These are phyloP conservation scores for Schrankia costaestrigalis DNA, from an alignment of 2,888 invertebrate species.

Conservation along the genomic window DNA sequence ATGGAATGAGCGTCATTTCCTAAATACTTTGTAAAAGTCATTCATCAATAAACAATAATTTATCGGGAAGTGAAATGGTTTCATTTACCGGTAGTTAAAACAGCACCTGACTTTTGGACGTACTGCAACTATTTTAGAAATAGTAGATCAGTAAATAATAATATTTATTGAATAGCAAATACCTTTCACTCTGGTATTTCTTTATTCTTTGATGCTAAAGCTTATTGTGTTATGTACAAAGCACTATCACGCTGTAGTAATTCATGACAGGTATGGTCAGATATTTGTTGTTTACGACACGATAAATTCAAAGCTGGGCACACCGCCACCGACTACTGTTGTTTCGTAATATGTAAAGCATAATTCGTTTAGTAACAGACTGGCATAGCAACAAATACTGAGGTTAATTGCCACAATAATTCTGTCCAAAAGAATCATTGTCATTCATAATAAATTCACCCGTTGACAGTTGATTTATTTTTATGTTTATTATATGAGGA, in stretches of 20 bases:
- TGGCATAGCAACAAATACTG: conserved; percentile 10
- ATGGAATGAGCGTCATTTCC: conserved; percentile 13
- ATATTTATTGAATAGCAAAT: neutral
- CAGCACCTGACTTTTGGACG: conserved; percentile 1
- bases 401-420: conserved; percentile 17
- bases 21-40: conserved; percentile 17
- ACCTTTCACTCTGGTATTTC: conserved; percentile 1
- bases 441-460: conserved; percentile 18
- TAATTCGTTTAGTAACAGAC: conserved; percentile 15
- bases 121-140: conserved; percentile 7
- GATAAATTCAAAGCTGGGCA: conserved; percentile 36
- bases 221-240: conserved; percentile 25
- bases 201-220: conserved; percentile 19
- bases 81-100: conserved; percentile 10
- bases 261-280: conserved; percentile 19
- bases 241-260: conserved; percentile 28
- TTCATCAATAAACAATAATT: conserved; percentile 22
- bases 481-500: too few relatives aligned
- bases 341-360: conserved; percentile 32
- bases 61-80: conserved; percentile 16
- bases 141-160: conserved; percentile 8
- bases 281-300: conserved; percentile 37
- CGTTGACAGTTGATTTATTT: conserved; percentile 4
- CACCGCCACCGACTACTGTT: conserved; percentile 11
- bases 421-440: conserved; percentile 12